phyloP scores from a whole-genome alignment of 2,797 vertebrate genomes.

The Ambastaia sidthimunki region DNA sequence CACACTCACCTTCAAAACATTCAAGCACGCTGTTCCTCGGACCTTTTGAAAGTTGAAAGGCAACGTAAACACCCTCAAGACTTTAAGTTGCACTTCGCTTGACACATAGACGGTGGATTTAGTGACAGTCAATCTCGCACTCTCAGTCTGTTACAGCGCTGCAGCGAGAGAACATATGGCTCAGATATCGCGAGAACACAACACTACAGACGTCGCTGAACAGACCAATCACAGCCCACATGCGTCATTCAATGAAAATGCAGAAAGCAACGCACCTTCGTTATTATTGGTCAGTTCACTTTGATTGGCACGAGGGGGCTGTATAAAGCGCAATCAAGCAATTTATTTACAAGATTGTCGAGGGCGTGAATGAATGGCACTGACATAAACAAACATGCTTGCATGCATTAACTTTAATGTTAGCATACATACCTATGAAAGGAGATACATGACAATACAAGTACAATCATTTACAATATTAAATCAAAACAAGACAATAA shows the following conservation, averaged over 20 bases:
- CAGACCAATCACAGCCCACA: conserved; percentile 23
- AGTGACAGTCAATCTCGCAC: conserved; percentile 33
- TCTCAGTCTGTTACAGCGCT: conserved; percentile 29
- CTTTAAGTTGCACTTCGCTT: conserved; percentile 12
- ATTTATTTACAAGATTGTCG: conserved; percentile 13
- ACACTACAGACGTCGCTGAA: neutral
- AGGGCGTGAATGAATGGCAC: neutral
- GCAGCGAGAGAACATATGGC: conserved; percentile 39
- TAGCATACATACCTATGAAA: too few species aligned
- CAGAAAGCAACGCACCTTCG: neutral
- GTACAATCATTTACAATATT: neutral
- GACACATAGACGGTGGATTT: conserved; percentile 17
- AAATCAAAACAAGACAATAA: neutral
- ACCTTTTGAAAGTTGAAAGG: neutral
- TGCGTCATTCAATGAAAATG: neutral
- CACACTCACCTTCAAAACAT: conserved; percentile 41
- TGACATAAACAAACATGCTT: neutral
- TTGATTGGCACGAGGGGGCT: neutral
- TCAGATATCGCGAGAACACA: conserved; percentile 46
- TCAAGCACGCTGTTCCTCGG: neutral
- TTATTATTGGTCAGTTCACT: conserved; percentile 25
- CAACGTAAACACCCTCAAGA: neutral
- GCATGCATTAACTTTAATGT: too few species aligned
- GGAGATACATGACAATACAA: too few species aligned
- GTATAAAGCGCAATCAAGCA: neutral